Percentiles rank a stretch among this genome's conserved stretches.
These are phyloP conservation scores for Vipera latastei DNA, from an alignment of 2,797 vertebrate genomes.

Conservation along the genomic window DNA sequence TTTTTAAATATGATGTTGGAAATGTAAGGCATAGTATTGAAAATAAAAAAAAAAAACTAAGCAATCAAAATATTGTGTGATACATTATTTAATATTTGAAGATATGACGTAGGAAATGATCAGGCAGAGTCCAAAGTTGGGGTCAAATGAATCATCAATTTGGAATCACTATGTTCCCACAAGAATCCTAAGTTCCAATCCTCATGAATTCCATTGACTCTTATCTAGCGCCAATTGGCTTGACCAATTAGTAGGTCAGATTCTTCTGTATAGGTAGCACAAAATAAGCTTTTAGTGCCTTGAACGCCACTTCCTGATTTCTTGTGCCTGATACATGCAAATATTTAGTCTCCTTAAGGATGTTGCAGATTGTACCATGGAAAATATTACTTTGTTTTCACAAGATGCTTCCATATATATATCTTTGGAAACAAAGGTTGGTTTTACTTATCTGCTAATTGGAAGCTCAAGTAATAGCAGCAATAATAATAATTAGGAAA, in stretches of 20 bases:
- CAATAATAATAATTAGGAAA: slow-evolving; percentile 12
- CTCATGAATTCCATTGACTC: no score
- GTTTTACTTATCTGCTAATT: background rate
- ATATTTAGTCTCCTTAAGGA: background rate
- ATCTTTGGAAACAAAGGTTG: slow-evolving; percentile 17
- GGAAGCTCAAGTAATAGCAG: background rate
- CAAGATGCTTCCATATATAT: slow-evolving; percentile 31
- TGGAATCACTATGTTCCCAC: no score
- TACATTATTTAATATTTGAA: background rate
- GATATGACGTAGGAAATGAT: no score
- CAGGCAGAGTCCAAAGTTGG: no score
- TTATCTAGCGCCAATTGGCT: no score
- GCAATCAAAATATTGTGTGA: background rate
- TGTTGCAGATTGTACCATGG: background rate
- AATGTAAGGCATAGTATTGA: background rate
- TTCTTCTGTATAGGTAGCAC: no score
- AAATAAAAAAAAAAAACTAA: background rate
- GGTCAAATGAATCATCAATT: no score
- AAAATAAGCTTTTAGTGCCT: no score
- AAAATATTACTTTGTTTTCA: slow-evolving; percentile 22
- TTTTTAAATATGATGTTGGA: no score
- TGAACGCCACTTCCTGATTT: no score
- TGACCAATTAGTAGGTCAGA: no score
- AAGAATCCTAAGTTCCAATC: no score
- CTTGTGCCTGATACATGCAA: background rate